Evolutionary conservation across 2,888 invertebrate genomes (phyloP), one percentile per base, ranked within the genome.

Genomic region (Heliconius aoede): DNA sequence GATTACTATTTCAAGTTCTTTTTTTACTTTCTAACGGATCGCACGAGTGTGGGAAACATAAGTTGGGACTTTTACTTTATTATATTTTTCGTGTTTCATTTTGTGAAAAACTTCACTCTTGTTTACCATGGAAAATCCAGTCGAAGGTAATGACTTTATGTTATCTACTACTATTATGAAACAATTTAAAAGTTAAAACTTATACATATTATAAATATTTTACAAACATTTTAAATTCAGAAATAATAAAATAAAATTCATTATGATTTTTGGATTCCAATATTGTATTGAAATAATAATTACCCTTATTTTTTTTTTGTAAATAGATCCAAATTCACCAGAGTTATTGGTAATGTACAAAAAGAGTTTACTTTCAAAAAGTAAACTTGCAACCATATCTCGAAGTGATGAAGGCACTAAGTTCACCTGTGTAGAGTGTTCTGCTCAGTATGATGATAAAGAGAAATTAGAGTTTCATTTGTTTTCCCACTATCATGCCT

Each of bases 361-460:
- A 79, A 85, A 86, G 30, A 90, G 87, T 81, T 82, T 90, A 84
- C 95, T 96, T 82, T 96, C 97, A 0, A 96, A 97, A 85, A 97
- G 96, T 61, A 97, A 97, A 11, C 95, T 97, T 86, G 97, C 97
- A 84, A 96, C 97, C 76, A 95, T 96, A 0, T 96, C 96, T 8
- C 96, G 96, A 1, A 88, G 96, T 0, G 96, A 96, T 83, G 97
- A 97, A 8, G 95, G 95, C 1, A 96, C 95, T 0, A 89, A 96
- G 61, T 97, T 95, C 89, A 96, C 96, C 83, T 97, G 97, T 87
- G 96, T 97, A 2, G 96, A 97, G 86, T 97, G 97, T 85, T 96
- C 97, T 78, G 96, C 96, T 95, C 96, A 96, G 61, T 97, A 96
- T 89, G 95, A 95, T 0, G 96, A 96, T 80, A 97, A 97, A 84